Evolutionary conservation across 2,797 vertebrate species (phyloP), one percentile per base, ranked within the genome.

Genomic region (Psittacula derbiana): DNA sequence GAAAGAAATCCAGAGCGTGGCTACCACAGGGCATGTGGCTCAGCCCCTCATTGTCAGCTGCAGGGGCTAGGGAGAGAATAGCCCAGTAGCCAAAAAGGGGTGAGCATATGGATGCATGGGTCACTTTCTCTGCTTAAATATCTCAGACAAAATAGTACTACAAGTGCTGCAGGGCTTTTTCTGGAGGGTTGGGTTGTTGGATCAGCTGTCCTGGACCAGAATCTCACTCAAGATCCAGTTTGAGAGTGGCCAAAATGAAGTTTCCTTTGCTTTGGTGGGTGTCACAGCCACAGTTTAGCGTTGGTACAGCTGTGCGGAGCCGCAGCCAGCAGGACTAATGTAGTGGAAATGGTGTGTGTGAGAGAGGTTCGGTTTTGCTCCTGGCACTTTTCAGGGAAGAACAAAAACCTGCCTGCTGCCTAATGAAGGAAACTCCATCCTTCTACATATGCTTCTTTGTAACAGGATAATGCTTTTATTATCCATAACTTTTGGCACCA

Each of bases 1-100:
- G 90, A 94, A 94, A 96, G 92, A 94, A 92, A 95, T 31, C 91
- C 91, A 46, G 91, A 95, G 86, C 9, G 7, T 80, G 80, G 94
- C 94, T 90, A 96, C 86, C 76, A 90, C 88, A 61, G 90, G 88
- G 73, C 50, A 75, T 94, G 92, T 33, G 86, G 71, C 92, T 92
- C 47, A 24, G 76, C 73, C 83, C 66, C 60, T 71, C 88, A 64
- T 84, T 91, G 88, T 93, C 87, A 84, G 83, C 66, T 80, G 71
- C 60, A 9, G 60, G 2, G 57, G 88, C 91, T 69, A 24, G 0
- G 4, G 40, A 71, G 88, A 81, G 93, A 93, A 86, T 2, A 73
- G 60, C 52, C 74, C 57, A 13, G 85, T 49, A 79, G 82, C 87
- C 89, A 70, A 90, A 72, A n/a, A 38, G 16, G 10, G 19, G 66